Evolutionary conservation across 1,140 invertebrate species (phyloP).

Genomic region (Ditylenchus dipsaci): DNA sequence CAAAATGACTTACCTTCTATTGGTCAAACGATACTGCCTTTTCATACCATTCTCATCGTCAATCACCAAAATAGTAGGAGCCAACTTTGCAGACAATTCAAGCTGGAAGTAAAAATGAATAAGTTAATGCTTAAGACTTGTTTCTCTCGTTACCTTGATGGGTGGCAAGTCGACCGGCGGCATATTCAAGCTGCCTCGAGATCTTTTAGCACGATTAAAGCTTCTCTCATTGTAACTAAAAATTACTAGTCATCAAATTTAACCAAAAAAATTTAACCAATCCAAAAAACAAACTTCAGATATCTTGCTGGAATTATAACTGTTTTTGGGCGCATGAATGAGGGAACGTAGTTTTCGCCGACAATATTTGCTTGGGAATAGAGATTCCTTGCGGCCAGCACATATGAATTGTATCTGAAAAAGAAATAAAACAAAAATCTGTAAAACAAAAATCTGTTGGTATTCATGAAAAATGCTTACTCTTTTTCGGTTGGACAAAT

Average conservation of each 20-base stretch:
- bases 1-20: conserved; percentile 8
- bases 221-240: conserved; percentile 2
- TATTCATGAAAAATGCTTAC: conserved; percentile 8
- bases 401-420: neutral
- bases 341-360: conserved; percentile 14
- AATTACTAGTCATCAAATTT: neutral
- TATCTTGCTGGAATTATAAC: conserved; percentile 7
- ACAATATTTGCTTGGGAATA: conserved; percentile 22
- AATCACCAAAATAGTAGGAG: conserved; percentile 42
- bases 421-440: no score
- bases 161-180: conserved; percentile 18
- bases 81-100: conserved; percentile 41
- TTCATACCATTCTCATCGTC: conserved; percentile 45
- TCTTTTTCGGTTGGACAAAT: conserved; percentile 29
- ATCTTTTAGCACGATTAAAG: neutral
- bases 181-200: neutral
- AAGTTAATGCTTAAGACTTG: no score
- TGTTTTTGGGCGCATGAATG: conserved; percentile 10
- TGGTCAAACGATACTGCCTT: conserved; percentile 45
- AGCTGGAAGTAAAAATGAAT: conserved; percentile 1
- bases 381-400: neutral
- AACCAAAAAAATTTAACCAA: neutral
- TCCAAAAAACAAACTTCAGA: conserved; percentile 1
- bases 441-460: neutral
- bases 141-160: conserved; percentile 20